Base-by-base conservation (phyloP, 2,797 vertebrate species). In the Halcyon chelicuti region DNA sequence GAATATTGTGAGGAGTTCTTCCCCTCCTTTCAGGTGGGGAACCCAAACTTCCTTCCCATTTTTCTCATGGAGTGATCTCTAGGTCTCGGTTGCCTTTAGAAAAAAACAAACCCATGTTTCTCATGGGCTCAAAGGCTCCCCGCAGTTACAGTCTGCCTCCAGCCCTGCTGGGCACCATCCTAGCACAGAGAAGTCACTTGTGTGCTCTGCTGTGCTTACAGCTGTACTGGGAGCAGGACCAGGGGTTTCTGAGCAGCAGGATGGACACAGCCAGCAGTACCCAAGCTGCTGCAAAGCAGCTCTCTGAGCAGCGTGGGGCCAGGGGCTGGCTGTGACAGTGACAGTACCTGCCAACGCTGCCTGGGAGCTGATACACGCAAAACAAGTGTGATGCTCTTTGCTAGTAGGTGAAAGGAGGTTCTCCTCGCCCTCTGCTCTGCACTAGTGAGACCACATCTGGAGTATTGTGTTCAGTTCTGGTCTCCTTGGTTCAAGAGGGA, bases 231-330 rank as follows among this genome's bases (percentile, higher is more conserved):
- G 37, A 40, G 86, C 63, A 47, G 90, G 68, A 96, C 66, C 5
- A 8, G 19, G 40, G 33, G 8, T 37, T 88, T 72, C 47, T 1
- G 0, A 63, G 57, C 39, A 11, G 46, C 2, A 0, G 51, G 20
- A 44, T 33, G 18, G 14, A 20, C 12, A 1, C 14, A 31, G 17
- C 22, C 54, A 68, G 33, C 66, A 31, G 55, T 14, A 11, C 2
- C 1, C 25, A 39, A n/a, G 47, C 70, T 12, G 6, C n/a, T 1
- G 14, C 47, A 31, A 8, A 75, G 58, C 1, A 0, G 15, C 12
- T 8, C 65, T 73, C 22, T 0, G 0, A 49, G 84, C 58, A 66
- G 20, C 0, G 0, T 33, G 60, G 25, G 33, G 17, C 37, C 33
- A n/a, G 19, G n/a, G 44, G 19, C 55, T 90, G 57, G 65, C 88